Conservation (phyloP, 1,140 invertebrate species). For the Zaprionus gabonicus region DNA sequence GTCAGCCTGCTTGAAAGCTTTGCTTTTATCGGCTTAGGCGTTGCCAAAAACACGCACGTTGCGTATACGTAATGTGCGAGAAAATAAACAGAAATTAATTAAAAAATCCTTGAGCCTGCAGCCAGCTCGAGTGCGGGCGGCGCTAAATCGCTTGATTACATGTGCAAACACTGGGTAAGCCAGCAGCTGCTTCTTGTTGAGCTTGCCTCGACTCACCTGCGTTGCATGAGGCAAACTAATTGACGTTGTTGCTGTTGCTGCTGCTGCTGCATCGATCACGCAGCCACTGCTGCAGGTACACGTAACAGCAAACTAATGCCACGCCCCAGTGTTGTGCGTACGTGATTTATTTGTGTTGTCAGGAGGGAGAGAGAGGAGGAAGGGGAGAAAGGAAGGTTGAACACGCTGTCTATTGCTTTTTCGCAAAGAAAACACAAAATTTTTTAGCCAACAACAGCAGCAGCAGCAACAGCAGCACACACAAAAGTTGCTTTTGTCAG, state of each 20-base stretch:
- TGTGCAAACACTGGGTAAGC: slow-evolving; percentile 57
- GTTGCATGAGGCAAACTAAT: slow-evolving; percentile 43
- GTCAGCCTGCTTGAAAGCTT: slow-evolving; percentile 5
- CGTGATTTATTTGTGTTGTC: slow-evolving; percentile 47
- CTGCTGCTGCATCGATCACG: slow-evolving; percentile 63
- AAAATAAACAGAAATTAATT: slow-evolving; percentile 73
- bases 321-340: slow-evolving; percentile 36
- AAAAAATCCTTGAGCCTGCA: slow-evolving; percentile 56
- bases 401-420: slow-evolving; percentile 40
- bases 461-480: slow-evolving; percentile 5
- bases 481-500: slow-evolving; percentile 79
- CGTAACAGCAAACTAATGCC: slow-evolving; percentile 23
- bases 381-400: not conserved
- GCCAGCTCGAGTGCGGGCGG: slow-evolving; percentile 8
- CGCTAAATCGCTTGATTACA: slow-evolving; percentile 72
- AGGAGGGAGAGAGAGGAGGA: not conserved
- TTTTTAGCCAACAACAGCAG: slow-evolving; percentile 51
- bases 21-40: slow-evolving; percentile 41
- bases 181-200: not conserved
- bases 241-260: slow-evolving; percentile 49
- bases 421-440: slow-evolving; percentile 61
- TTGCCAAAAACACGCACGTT: not conserved
- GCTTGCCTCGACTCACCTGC: not conserved
- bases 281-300: slow-evolving; percentile 59
- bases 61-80: slow-evolving; percentile 48